These are phyloP conservation scores for Epirrhoe alternata DNA, from an alignment of 2,888 invertebrate species.

Conservation along the genomic window DNA sequence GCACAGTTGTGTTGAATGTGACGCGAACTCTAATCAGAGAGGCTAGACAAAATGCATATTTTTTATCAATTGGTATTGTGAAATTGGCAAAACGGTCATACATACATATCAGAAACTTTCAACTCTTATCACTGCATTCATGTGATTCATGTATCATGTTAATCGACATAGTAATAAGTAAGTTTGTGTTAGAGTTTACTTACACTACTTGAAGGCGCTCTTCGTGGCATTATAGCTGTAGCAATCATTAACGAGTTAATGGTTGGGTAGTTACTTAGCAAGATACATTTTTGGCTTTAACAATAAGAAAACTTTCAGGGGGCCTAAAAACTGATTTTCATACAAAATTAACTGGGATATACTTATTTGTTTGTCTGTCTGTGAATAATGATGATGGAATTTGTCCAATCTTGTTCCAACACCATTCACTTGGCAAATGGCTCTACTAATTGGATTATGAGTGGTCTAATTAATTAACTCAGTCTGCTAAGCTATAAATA, in stretches of 20 bases:
- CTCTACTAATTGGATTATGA: conserved; percentile 2
- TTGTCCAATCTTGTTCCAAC: background rate
- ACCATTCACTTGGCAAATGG: background rate
- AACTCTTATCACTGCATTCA: background rate
- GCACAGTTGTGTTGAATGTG: conserved; percentile 39
- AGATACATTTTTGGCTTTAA: too few species aligned
- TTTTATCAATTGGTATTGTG: background rate
- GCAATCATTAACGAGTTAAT: too few species aligned
- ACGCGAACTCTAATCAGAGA: conserved; percentile 24
- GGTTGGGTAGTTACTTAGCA: too few species aligned
- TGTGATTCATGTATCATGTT: background rate
- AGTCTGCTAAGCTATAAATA: background rate
- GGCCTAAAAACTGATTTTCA: too few species aligned
- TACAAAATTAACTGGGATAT: background rate
- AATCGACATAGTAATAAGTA: background rate
- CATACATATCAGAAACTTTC: background rate
- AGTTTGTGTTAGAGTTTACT: background rate
- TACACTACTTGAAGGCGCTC: too few species aligned
- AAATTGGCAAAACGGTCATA: background rate
- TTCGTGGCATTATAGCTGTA: too few species aligned
- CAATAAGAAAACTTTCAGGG: too few species aligned
- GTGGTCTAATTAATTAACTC: background rate
- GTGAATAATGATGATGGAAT: background rate
- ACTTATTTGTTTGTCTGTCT: background rate
- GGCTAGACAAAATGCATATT: background rate